Evolutionary conservation across 1,140 invertebrate genomes (phyloP).

Genomic region (Drosophila tropicalis): DNA sequence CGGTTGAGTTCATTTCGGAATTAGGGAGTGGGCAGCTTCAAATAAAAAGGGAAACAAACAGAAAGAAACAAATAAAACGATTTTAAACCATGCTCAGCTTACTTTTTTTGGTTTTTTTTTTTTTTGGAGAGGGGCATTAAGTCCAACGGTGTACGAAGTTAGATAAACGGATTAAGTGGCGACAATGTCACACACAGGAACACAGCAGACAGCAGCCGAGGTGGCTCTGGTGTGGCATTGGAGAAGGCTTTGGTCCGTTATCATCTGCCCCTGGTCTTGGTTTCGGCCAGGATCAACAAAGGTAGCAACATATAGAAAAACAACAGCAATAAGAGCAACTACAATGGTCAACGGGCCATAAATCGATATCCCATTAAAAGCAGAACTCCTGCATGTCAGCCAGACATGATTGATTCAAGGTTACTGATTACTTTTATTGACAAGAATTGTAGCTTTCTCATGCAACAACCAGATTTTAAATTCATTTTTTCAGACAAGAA

Average conservation of each 20-base stretch:
- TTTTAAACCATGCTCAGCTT: slow-evolving; percentile 65
- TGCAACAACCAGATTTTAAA: background rate
- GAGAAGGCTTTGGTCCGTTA: slow-evolving; percentile 16
- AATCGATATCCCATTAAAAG: slow-evolving; percentile 69
- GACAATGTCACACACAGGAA: slow-evolving; percentile 63
- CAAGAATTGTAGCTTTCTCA: background rate
- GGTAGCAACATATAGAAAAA: slow-evolving; percentile 21
- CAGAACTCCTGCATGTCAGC: background rate
- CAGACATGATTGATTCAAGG: slow-evolving; percentile 12
- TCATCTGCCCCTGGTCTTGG: background rate
- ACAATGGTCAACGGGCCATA: slow-evolving; percentile 36
- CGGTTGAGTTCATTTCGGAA: slow-evolving; percentile 70
- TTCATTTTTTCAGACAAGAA: too few relatives aligned
- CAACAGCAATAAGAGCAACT: slow-evolving; percentile 31
- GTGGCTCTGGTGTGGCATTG: background rate
- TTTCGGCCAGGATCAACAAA: slow-evolving; percentile 30
- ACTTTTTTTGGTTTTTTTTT: slow-evolving; percentile 36
- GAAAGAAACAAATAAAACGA: slow-evolving; percentile 27
- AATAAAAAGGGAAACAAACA: slow-evolving; percentile 32
- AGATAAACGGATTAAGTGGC: slow-evolving; percentile 83
- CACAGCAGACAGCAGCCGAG: slow-evolving; percentile 11
- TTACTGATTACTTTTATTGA: background rate
- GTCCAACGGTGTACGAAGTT: slow-evolving; percentile 83
- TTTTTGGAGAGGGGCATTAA: slow-evolving; percentile 58
- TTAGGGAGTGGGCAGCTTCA: slow-evolving; percentile 53